Evolutionary conservation across 2,113 vertebrate genomes (phyloP), one percentile per base, ranked within the genome.

Genomic region (Raja brachyura): DNA sequence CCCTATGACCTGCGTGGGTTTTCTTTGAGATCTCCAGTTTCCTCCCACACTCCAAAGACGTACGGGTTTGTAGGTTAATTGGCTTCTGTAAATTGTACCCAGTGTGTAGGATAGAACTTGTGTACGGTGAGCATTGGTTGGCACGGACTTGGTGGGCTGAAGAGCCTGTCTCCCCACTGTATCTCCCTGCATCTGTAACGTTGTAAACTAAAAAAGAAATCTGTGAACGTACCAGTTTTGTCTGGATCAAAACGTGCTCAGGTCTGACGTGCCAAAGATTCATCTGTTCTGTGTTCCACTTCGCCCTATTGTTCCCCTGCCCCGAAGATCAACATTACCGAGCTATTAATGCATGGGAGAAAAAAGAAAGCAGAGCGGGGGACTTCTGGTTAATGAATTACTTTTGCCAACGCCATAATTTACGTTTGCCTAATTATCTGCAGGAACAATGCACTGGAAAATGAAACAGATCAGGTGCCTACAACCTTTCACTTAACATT

Each of bases 401-500:
- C 11, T 31, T 88, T 88, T 88, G 83, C 83, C 63, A 88, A 88
- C 0, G 59, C n/a, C 59, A 66, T 59, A 88, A 88, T 88, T 88
- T 88, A 63, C 83, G 13, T 16, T 18, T 18, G 13, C 59, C 59
- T 63, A 33, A 88, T 88, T 88, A 88, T 88, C 28, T 18, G 25
- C 83, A 66, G 83, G 83, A 88, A 88, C 83, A 66, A 88, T 66
- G 59, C 83, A n/a, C 59, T 18, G 83, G 14, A 63, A 66, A 88
- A 88, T 31, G 63, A 31, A 63, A 88, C 59, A 63, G 28, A 8
- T 31, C 83, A 66, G 13, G 16, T 61, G 56, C 83, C 59, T 63
- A 61, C 83, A 88, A 66, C 63, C 63, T 88, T 88, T 88, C 59
- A 88, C 83, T 66, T 66, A 31, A 66, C 83, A 20, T 88, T 63